A percentile compares a stretch with the other conserved stretches of the same genome.
These are phyloP conservation scores for Drosophila macrospina DNA, from an alignment of 2,888 invertebrate species.

Conservation along the genomic window DNA sequence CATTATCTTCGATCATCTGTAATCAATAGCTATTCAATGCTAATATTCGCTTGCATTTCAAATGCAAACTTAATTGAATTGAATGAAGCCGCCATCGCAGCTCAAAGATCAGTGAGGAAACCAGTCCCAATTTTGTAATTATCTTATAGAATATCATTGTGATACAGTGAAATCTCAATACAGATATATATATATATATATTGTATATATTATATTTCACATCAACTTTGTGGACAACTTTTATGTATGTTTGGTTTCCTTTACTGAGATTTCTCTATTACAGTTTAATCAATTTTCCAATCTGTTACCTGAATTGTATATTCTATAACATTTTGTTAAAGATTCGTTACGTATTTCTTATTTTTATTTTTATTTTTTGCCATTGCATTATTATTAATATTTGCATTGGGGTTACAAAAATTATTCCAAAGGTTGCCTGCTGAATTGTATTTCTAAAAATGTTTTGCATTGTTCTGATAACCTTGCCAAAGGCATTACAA, in stretches of 20 bases:
- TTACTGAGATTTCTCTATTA: no score
- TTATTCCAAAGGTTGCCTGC: constrained; percentile 28
- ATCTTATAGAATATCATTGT: background rate
- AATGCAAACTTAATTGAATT: constrained; percentile 9
- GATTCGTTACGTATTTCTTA: constrained; percentile 2
- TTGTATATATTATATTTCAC: no score
- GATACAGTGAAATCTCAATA: background rate
- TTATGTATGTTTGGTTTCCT: no score
- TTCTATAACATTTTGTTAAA: background rate
- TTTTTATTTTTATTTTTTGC: no score
- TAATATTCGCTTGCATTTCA: constrained; percentile 7
- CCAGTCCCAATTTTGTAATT: background rate
- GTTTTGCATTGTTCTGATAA: background rate
- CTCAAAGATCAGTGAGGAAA: background rate
- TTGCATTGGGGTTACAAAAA: constrained; percentile 67
- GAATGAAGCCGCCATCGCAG: constrained; percentile 8
- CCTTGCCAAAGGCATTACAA: constrained; percentile 6
- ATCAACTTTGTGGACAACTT: no score
- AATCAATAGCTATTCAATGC: constrained; percentile 7
- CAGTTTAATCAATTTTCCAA: background rate
- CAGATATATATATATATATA: no score
- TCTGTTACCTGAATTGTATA: background rate
- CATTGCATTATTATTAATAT: constrained; percentile 46
- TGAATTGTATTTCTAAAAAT: background rate
- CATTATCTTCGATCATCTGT: constrained; percentile 6